Evolutionary conservation across 2,113 vertebrate genomes (phyloP).

Genomic region (Chionomys nivalis): DNA sequence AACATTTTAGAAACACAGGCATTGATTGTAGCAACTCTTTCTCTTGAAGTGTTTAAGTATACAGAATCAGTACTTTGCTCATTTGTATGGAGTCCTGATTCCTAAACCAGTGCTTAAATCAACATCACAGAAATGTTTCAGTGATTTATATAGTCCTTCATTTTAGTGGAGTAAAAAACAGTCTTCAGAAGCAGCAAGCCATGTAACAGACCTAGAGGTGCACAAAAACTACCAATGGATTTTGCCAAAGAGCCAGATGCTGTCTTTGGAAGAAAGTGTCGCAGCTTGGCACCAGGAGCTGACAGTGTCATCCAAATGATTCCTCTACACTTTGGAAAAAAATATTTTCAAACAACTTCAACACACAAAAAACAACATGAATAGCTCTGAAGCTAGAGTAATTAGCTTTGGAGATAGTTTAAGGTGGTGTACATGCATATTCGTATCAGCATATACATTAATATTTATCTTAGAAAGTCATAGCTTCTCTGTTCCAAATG

Average conservation of each 20-base stretch:
- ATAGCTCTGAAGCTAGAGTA: background rate
- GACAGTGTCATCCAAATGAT: slow-evolving; percentile 79
- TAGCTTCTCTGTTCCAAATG: background rate
- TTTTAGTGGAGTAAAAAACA: slow-evolving; percentile 76
- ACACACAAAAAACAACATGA: slow-evolving; percentile 56
- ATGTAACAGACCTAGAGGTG: slow-evolving; percentile 72
- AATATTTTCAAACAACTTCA: slow-evolving; percentile 77
- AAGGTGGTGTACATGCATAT: background rate
- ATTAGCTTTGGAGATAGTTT: slow-evolving; percentile 30
- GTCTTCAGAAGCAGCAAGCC: slow-evolving; percentile 73
- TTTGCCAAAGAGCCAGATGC: slow-evolving; percentile 87
- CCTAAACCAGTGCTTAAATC: slow-evolving; percentile 38
- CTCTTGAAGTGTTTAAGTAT: background rate
- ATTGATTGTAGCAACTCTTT: slow-evolving; percentile 42
- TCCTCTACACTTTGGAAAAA: slow-evolving; percentile 66
- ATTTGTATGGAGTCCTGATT: background rate
- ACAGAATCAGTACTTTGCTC: background rate
- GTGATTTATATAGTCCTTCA: slow-evolving; percentile 71
- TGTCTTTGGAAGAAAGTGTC: slow-evolving; percentile 83
- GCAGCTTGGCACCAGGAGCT: slow-evolving; percentile 77
- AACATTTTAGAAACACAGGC: background rate
- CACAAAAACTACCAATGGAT: slow-evolving; percentile 74
- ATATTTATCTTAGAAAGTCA: slow-evolving; percentile 10
- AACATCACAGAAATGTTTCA: slow-evolving; percentile 59
- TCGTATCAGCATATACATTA: background rate